Conservation (phyloP, 2,113 vertebrate species). For the Seriola quinqueradiata region DNA sequence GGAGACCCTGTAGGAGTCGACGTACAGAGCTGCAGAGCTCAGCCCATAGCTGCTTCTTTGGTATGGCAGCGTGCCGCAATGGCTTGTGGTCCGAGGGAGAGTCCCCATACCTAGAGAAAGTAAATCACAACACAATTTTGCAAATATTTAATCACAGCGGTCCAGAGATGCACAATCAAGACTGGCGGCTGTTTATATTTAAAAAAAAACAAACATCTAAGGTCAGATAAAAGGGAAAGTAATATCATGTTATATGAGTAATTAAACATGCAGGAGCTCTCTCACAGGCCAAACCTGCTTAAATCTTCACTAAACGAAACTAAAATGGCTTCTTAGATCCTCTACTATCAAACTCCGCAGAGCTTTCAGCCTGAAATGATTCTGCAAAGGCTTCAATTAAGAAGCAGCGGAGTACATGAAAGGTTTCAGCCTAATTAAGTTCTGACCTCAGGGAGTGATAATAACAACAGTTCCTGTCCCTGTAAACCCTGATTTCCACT, state of each 20-base stretch:
- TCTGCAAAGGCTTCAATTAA: constrained; percentile 55
- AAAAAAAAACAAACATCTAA: not conserved
- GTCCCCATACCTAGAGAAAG: constrained; percentile 76
- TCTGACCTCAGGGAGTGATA: constrained; percentile 52
- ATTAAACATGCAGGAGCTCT: not conserved
- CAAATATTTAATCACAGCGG: not conserved
- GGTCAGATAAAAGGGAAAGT: constrained; percentile 6
- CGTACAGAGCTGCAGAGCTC: constrained; percentile 88
- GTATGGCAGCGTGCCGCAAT: constrained; percentile 94
- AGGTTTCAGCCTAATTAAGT: constrained; percentile 67
- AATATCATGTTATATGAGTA: not conserved
- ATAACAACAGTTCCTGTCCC: constrained; percentile 50
- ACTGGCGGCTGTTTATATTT: not conserved
- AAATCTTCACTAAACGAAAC: constrained; percentile 37
- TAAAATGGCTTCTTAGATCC: constrained; percentile 50
- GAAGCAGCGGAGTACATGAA: constrained; percentile 56
- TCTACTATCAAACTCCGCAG: constrained; percentile 28
- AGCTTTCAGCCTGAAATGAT: constrained; percentile 52
- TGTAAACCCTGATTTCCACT: constrained; percentile 37
- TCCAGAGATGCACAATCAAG: not conserved
- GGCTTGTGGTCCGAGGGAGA: constrained; percentile 92
- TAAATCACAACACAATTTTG: not conserved
- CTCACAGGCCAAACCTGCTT: constrained; percentile 31
- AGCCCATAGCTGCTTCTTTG: constrained; percentile 93
- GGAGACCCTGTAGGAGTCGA: constrained; percentile 89